These are phyloP conservation scores for Melanotaenia parkinsoni DNA, from an alignment of 2,797 vertebrate genomes.

Conservation along the genomic window DNA sequence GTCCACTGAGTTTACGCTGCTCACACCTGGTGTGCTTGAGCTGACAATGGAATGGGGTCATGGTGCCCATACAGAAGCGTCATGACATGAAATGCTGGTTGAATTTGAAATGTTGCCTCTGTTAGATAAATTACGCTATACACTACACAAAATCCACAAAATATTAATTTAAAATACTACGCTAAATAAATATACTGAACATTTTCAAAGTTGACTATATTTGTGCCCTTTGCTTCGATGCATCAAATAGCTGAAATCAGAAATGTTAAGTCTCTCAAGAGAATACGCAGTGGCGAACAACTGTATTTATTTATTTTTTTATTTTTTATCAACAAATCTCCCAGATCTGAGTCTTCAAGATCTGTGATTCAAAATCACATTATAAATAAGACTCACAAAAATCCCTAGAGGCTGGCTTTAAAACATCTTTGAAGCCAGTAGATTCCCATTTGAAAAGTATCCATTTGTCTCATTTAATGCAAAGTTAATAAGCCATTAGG, in stretches of 20 bases:
- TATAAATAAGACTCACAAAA: neutral
- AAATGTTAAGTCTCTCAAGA: too few relatives aligned
- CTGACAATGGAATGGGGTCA: constrained; percentile 61
- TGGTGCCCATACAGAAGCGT: constrained; percentile 49
- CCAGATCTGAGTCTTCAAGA: too few relatives aligned
- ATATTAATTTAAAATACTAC: too few relatives aligned
- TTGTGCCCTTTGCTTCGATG: too few relatives aligned
- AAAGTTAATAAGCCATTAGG: neutral
- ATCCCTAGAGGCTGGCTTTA: neutral
- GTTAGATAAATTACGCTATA: neutral
- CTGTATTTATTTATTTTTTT: too few relatives aligned
- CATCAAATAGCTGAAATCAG: too few relatives aligned
- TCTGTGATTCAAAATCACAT: neutral
- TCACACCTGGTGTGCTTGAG: constrained; percentile 59
- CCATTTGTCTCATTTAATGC: neutral
- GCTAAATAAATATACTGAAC: too few relatives aligned
- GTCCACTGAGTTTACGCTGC: constrained; percentile 54
- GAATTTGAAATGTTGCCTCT: constrained; percentile 15
- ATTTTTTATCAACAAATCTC: neutral
- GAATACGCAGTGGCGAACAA: too few relatives aligned
- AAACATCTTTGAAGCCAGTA: neutral
- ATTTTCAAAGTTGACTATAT: too few relatives aligned
- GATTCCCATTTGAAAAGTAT: neutral
- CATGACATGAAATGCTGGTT: constrained; percentile 25
- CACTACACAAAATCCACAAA: neutral